A percentile compares a stretch with the other conserved stretches of the same genome.
phyloP scores from a whole-genome alignment of 2,113 vertebrate species.

The Rhinolophus sinicus region DNA sequence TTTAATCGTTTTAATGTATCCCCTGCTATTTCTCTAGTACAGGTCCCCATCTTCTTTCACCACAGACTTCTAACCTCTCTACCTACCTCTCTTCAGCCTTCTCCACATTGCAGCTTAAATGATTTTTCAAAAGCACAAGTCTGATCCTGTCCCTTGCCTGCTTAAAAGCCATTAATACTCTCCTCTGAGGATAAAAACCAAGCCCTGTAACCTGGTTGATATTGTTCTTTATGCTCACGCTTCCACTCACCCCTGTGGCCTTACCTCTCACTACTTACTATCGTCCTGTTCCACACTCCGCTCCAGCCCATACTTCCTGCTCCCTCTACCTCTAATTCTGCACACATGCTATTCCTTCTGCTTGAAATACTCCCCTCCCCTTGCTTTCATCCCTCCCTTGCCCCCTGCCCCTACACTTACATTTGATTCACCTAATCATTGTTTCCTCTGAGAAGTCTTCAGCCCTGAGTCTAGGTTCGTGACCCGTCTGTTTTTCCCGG shows the following conservation, averaged over 20 bases:
- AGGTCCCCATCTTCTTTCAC: not conserved
- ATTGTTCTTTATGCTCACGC: not conserved
- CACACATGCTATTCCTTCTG: not conserved
- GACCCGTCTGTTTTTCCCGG: not conserved
- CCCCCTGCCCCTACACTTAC: not conserved
- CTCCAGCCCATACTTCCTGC: not conserved
- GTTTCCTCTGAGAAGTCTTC: not conserved
- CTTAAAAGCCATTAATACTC: not conserved
- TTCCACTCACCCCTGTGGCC: not conserved
- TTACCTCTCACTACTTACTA: fast-evolving
- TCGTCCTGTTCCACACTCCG: not conserved
- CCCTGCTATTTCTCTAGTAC: not conserved
- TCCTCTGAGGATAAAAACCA: not conserved
- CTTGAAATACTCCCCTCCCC: not conserved
- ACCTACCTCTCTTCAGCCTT: not conserved
- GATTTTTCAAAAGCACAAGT: not conserved
- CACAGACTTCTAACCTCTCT: not conserved
- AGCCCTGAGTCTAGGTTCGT: not conserved
- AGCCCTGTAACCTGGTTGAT: not conserved
- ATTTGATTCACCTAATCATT: not conserved
- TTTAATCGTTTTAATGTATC: not conserved
- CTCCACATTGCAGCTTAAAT: not conserved
- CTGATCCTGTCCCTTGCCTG: not conserved
- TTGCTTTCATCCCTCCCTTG: not conserved
- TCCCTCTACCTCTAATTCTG: not conserved